These are phyloP conservation scores for Odontophorus gujanensis DNA, from an alignment of 2,113 vertebrate species.

Conservation along the genomic window DNA sequence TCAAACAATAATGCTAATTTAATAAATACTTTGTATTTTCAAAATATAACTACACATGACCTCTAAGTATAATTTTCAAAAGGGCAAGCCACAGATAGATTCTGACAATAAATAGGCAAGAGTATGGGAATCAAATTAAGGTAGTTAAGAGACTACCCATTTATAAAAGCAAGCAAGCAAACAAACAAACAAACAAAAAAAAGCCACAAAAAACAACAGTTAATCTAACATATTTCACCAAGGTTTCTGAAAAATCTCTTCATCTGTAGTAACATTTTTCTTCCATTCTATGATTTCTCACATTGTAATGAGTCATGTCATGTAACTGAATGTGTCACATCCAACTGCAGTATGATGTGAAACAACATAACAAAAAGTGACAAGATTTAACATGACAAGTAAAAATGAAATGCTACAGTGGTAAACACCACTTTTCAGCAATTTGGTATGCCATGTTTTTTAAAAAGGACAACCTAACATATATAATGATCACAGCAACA, in stretches of 20 bases:
- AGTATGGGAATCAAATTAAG: not conserved
- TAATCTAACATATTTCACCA: not conserved
- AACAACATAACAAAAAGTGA: slow-evolving; percentile 57
- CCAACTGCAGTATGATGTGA: slow-evolving; percentile 60
- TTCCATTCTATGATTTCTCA: slow-evolving; percentile 40
- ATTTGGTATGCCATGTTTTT: slow-evolving; percentile 60
- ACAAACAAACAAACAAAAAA: too few relatives aligned
- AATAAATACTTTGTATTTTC: not conserved
- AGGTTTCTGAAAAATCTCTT: slow-evolving; percentile 15
- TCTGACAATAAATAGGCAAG: not conserved
- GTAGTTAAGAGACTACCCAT: not conserved
- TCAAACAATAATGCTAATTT: not conserved
- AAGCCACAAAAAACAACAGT: not conserved
- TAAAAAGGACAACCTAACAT: slow-evolving; percentile 35
- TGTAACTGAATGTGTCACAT: slow-evolving; percentile 54
- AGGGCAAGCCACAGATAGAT: not conserved
- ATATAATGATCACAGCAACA: slow-evolving; percentile 70
- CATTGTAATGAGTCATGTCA: slow-evolving; percentile 55
- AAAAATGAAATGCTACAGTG: slow-evolving; percentile 56
- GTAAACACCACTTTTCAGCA: slow-evolving; percentile 50
- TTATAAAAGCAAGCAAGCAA: not conserved
- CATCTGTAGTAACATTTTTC: slow-evolving; percentile 22
- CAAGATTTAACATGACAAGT: slow-evolving; percentile 55
- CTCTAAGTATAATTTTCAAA: not conserved
- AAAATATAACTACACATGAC: not conserved